These are phyloP conservation scores for Grapholita molesta DNA, from an alignment of 1,140 invertebrate genomes.

Conservation along the genomic window DNA sequence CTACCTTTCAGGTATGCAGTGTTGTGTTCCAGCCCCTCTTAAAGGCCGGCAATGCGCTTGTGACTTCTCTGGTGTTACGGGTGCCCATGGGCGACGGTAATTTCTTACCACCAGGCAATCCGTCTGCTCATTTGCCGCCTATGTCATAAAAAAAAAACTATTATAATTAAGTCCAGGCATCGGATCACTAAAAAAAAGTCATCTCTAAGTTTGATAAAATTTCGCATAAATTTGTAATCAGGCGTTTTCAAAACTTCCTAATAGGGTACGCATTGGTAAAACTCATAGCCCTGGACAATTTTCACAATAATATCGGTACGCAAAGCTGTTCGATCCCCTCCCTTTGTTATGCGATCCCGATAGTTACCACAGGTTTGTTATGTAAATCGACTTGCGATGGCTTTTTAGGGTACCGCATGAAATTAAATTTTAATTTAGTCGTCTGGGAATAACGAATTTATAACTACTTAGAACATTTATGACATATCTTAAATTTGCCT, in stretches of 20 bases:
- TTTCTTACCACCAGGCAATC: too few species aligned
- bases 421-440: not conserved
- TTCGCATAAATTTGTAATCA: not conserved
- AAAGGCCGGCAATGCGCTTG: too few species aligned
- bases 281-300: not conserved
- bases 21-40: too few species aligned
- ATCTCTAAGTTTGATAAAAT: not conserved
- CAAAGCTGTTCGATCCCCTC: constrained; percentile 8
- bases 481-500: too few species aligned
- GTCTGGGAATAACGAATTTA: too few species aligned
- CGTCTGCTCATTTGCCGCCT: too few species aligned
- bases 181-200: too few species aligned
- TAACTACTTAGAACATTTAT: not conserved
- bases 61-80: too few species aligned
- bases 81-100: too few species aligned
- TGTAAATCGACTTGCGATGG: constrained; percentile 17
- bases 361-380: constrained; percentile 13
- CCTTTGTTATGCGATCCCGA: constrained; percentile 14
- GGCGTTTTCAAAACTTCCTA: not conserved
- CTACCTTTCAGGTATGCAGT: too few species aligned
- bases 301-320: constrained; percentile 11
- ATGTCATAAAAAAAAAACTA: too few species aligned
- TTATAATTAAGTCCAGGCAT: too few species aligned
- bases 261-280: constrained; percentile 2
- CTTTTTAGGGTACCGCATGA: constrained; percentile 1